Evolutionary conservation across 2,888 invertebrate species (phyloP), one percentile per base, ranked within the genome.

Genomic region (Argyra leucocephala): DNA sequence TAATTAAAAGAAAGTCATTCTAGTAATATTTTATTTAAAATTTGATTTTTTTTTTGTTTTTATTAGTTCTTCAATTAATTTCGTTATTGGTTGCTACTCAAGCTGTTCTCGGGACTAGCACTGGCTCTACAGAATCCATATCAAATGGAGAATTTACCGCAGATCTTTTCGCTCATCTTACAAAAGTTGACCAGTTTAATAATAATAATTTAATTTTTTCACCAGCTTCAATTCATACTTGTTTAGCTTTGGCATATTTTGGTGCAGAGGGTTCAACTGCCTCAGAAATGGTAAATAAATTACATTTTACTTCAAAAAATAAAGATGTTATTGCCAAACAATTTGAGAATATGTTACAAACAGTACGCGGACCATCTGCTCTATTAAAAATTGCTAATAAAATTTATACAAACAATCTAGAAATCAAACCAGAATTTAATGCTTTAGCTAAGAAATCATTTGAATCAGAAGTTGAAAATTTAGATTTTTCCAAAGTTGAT

Each of bases 181-280:
- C 73, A 5, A 70, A 67, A 0, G 78, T 81, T 10, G 78, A 79
- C n/a, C n/a, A n/a, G n/a, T n/a, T n/a, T 24, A 81, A 84, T 3
- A 72, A 80, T 2, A 83, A 83, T 48, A 91, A 91, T 77, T 81
- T 90, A 63, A 80, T 91, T 12, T 75, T 90, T 64, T 92, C 91
- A 0, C 91, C 92, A 0, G 80, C 91, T 65, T 90, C 90, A 18
- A 77, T 91, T 67, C 90, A 91, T 76, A 76, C 89, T 67, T 86
- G 88, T 1, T 76, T 90, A 62, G 86, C 87, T 0, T 83, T 91
- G 73, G 81, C 91, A 1, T 87, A 86, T 63, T 86, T 90, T 74
- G 92, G 90, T 0, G 86, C 91, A 0, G 80, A 81, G 0, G 86
- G 86, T 0, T 69, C 78, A 18, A 89, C 89, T 0, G 83, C 84